Evolutionary conservation across 2,888 invertebrate genomes (phyloP), one percentile per base, ranked within the genome.

Genomic region (Melipona beecheii): DNA sequence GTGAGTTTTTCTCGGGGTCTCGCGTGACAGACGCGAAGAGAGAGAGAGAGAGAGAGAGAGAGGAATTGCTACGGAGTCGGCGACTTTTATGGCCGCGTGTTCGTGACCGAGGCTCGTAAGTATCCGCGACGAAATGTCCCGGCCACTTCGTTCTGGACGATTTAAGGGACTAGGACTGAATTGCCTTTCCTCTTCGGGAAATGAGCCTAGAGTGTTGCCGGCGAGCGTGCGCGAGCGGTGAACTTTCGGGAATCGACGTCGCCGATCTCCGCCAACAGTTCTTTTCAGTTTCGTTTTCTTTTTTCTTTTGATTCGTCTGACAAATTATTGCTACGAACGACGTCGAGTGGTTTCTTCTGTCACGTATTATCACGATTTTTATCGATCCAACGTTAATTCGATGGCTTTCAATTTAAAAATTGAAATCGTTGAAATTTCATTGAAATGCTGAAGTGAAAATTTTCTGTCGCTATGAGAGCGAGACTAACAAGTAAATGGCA

Each of bases 21-120:
- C 79, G 72, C 72, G 65, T 60, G 68, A 60, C 78, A 49, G n/a
- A n/a, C 68, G 60, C 5, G 9, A 0, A 52, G 19, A 21, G 36
- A 36, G 36, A 36, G 36, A 36, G 36, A 36, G 36, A 36, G 43
- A 43, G 19, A 19, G 43, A 43, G 9, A 2, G 5, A 65, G n/a
- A 24, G 74, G 70, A 71, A 82, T 82, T 82, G 66, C 83, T 24
- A 49, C 21, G 66, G 58, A 75, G 75, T 60, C 83, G 60, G 54
- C 83, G 70, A 75, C 74, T 70, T 60, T 43, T 27, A 49, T 52
- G 58, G 2, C 4, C n/a, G 50, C 31, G 77, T 88, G 89, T 92
- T 92, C 91, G 91, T 92, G 92, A 92, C 91, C 89, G 80, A 64
- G 75, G 86, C 81, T 88, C 89, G 89, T 91, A 90, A 91, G 89